phyloP scores from a whole-genome alignment of 1,140 invertebrate genomes.

The Zaprionus camerounensis region DNA sequence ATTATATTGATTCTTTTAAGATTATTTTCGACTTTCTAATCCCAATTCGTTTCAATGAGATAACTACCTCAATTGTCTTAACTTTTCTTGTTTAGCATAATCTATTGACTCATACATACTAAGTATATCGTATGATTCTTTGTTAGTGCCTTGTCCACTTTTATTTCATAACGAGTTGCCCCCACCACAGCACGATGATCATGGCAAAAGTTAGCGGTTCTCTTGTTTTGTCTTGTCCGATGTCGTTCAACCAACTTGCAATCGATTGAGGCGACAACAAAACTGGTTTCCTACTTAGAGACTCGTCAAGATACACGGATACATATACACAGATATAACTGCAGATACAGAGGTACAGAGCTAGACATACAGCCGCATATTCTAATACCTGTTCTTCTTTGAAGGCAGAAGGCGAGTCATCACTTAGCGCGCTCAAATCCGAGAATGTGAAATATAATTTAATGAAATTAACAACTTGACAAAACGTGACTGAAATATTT shows the following conservation, averaged over 20 bases:
- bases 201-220: constrained; percentile 43
- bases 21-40: constrained; percentile 7
- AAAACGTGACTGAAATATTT: constrained; percentile 24
- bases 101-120: constrained; percentile 12
- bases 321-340: constrained; percentile 8
- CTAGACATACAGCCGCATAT: constrained; percentile 15
- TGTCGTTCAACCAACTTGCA: constrained; percentile 44
- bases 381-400: constrained; percentile 31
- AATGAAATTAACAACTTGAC: constrained; percentile 24
- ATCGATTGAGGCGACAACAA: constrained; percentile 42
- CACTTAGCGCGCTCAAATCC: constrained; percentile 8
- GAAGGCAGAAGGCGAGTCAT: constrained; percentile 31
- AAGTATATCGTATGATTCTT: constrained; percentile 4
- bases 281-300: constrained; percentile 31
- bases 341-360: background rate
- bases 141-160: constrained; percentile 35
- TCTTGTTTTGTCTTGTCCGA: constrained; percentile 19
- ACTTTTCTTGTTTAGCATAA: background rate
- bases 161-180: constrained; percentile 44
- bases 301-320: constrained; percentile 3
- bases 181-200: constrained; percentile 27
- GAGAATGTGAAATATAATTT: constrained; percentile 33
- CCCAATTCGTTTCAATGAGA: background rate
- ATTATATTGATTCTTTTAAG: background rate
- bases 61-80: background rate